Evolutionary conservation across 1,140 invertebrate species (phyloP).

Genomic region (Brachionus calyciflorus): DNA sequence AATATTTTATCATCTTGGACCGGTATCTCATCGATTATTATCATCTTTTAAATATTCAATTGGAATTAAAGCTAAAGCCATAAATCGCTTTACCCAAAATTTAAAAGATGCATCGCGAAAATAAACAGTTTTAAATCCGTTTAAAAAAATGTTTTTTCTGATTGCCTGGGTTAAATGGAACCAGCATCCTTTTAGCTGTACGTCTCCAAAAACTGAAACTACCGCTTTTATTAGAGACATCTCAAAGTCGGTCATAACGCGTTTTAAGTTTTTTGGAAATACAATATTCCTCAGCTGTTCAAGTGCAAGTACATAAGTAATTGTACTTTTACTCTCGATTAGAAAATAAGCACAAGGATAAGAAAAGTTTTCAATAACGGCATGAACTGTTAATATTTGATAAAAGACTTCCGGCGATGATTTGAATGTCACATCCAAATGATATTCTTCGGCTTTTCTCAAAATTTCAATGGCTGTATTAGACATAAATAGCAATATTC

Average conservation of each 20-base stretch:
- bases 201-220: background rate
- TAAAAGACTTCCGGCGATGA: background rate
- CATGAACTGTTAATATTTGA: background rate
- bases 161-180: conserved; percentile 7
- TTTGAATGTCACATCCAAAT: background rate
- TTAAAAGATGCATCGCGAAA: background rate
- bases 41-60: background rate
- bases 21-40: background rate
- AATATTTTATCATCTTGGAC: background rate
- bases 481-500: conserved; percentile 11
- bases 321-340: background rate
- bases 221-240: background rate
- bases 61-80: background rate
- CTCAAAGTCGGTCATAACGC: background rate
- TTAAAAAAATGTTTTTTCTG: conserved; percentile 1
- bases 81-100: conserved; percentile 20
- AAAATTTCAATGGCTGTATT: conserved; percentile 9
- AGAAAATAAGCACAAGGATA: background rate
- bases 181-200: conserved; percentile 9
- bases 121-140: background rate
- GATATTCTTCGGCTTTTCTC: background rate
- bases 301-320: background rate
- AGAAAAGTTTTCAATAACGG: background rate
- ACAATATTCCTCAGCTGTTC: background rate
- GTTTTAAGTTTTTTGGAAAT: conserved; percentile 6